phyloP scores from a whole-genome alignment of 1,140 invertebrate genomes.

The Rhyacophila brunnea region DNA sequence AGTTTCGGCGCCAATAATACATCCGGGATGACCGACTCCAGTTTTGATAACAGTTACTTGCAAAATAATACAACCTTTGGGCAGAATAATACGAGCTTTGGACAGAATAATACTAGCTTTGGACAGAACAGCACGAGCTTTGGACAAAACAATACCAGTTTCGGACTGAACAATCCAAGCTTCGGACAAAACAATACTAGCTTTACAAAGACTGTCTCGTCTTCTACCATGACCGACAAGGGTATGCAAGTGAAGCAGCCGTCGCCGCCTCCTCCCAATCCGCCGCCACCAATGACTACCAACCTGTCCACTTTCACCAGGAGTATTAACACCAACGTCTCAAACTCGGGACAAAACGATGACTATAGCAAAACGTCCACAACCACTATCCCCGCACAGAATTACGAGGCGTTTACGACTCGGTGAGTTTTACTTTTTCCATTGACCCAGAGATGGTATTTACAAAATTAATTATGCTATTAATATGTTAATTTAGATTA shows the following conservation, averaged over 20 bases:
- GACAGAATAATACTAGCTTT: constrained; percentile 31
- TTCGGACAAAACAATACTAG: constrained; percentile 3
- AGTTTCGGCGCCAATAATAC: constrained; percentile 26
- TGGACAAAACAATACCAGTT: constrained; percentile 2
- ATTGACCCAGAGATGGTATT: background rate
- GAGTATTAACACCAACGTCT: constrained; percentile 7
- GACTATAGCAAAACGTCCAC: constrained; percentile 5
- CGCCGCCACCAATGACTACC: constrained; percentile 37
- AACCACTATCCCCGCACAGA: constrained; percentile 49
- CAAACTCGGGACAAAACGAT: background rate
- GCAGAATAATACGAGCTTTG: constrained; percentile 23
- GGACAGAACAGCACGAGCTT: constrained; percentile 11
- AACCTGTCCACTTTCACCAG: constrained; percentile 50
- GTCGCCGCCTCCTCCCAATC: constrained; percentile 31
- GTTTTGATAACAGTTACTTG: constrained; percentile 5
- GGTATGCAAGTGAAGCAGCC: constrained; percentile 17
- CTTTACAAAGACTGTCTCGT: constrained; percentile 5
- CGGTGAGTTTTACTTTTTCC: constrained; percentile 46
- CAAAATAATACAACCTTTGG: constrained; percentile 28
- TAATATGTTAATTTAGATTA: no score
- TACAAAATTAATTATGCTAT: no score
- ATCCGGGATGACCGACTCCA: constrained; percentile 10
- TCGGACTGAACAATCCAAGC: constrained; percentile 3
- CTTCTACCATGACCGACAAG: constrained; percentile 18
- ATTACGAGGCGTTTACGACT: constrained; percentile 61